Evolutionary conservation across 2,888 invertebrate species (phyloP).

Genomic region (Neoascia interrupta): DNA sequence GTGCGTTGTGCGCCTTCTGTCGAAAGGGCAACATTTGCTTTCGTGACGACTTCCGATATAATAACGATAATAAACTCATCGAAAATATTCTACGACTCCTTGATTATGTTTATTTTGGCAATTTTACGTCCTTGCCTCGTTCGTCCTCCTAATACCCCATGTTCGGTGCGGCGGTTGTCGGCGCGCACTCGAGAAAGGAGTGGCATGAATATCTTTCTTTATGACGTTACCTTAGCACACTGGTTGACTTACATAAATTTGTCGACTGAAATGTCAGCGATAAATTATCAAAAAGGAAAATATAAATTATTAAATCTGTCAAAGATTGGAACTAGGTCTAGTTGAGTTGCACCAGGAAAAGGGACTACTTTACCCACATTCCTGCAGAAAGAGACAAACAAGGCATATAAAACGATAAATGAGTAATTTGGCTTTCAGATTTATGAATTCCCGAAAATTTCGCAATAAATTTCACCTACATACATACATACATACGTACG

Average conservation of each 20-base stretch:
- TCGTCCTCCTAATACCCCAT: too few species aligned
- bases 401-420: too few species aligned
- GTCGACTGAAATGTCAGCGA: slow-evolving; percentile 60
- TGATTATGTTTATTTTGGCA: slow-evolving; percentile 69
- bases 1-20: neutral
- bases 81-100: slow-evolving; percentile 58
- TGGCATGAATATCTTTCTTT: slow-evolving; percentile 64
- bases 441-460: slow-evolving; percentile 63
- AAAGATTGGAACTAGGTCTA: slow-evolving; percentile 64
- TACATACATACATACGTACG: too few species aligned
- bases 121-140: slow-evolving; percentile 39
- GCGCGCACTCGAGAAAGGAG: slow-evolving; percentile 31
- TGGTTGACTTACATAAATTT: slow-evolving; percentile 57
- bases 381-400: too few species aligned
- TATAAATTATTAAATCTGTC: slow-evolving; percentile 69
- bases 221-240: slow-evolving; percentile 49
- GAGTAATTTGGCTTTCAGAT: slow-evolving; percentile 63
- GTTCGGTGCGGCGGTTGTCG: too few species aligned
- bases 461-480: slow-evolving; percentile 55
- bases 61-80: slow-evolving; percentile 70
- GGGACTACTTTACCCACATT: too few species aligned
- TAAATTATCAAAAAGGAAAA: slow-evolving; percentile 67
- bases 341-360: slow-evolving; percentile 8
- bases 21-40: slow-evolving; percentile 13
- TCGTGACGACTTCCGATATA: slow-evolving; percentile 64